Base-by-base conservation (phyloP, 2,113 vertebrate genomes). In the Indri indri region DNA sequence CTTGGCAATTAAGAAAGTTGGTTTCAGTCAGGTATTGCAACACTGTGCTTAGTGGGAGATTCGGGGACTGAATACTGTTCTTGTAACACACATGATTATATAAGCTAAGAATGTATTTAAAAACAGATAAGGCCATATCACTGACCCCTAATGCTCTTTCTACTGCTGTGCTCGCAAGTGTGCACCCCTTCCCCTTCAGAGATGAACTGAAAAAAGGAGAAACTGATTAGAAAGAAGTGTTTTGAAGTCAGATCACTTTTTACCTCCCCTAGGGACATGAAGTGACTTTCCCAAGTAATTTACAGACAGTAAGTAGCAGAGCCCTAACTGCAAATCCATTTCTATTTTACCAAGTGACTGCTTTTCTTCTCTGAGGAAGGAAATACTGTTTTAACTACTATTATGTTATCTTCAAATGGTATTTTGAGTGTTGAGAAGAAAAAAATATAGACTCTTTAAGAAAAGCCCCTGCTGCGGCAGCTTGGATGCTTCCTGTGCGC, bases 271-370 rank as follows among this genome's bases (percentile, higher is more conserved):
- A 80, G 42, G 76, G 63, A 88, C n/a, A 45, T 32, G 1, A 61
- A 34, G 42, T 1, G 66, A 70, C 57, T 70, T 57, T 61, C 86
- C 37, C 2, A 11, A 16, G 17, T 59, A 20, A 86, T 2, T 83
- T n/a, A 54, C 2, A 45, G 32, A 40, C 0, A 34, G 40, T 4
- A 45, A 76, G 74, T 1, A 20, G 73, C 57, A 63, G n/a, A 54
- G 18, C 47, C 47, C 25, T 14, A 32, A 32, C 0, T 12, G 25
- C 34, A 70, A 50, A 45, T 10, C 23, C 40, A n/a, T 1, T 40
- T 42, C 11, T 27, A 23, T n/a, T 11, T 12, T 0, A 77, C 37
- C 30, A 45, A 0, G 13, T 7, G 27, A 54, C 3, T 12, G 1
- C 7, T 20, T 47, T n/a, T 65, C 34, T 66, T 83, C 52, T 57